Conservation (phyloP, 1,140 invertebrate genomes). For the Drosophila tsacasi region DNA sequence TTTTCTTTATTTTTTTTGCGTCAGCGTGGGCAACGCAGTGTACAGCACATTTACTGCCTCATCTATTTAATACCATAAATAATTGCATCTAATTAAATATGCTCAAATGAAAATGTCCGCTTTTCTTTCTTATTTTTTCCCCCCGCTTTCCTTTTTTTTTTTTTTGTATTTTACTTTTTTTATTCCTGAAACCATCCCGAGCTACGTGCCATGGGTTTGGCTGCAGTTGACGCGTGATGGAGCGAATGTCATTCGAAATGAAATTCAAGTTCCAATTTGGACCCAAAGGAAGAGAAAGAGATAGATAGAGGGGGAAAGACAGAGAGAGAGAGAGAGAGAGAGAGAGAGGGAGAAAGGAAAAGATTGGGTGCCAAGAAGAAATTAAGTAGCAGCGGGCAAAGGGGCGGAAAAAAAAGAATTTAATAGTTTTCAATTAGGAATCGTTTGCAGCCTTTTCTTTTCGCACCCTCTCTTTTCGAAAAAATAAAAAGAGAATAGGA, state of each 20-base stretch:
- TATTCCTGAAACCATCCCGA: constrained; percentile 31
- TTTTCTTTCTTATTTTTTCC: constrained; percentile 58
- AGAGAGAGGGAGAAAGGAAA: constrained; percentile 12
- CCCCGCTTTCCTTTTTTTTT: constrained; percentile 21
- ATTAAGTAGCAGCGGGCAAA: constrained; percentile 59
- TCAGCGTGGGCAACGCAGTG: constrained; percentile 44
- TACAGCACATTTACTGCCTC: constrained; percentile 85
- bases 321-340: constrained; percentile 7
- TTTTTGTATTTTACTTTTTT: constrained; percentile 23
- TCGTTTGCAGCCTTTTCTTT: constrained; percentile 84
- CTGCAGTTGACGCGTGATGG: constrained; percentile 85
- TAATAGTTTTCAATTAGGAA: constrained; percentile 85
- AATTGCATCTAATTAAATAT: constrained; percentile 85
- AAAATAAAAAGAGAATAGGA: neutral
- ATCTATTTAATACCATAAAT: constrained; percentile 85
- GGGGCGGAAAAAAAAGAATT: constrained; percentile 62
- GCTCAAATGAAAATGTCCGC: constrained; percentile 85
- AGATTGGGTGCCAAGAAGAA: constrained; percentile 54
- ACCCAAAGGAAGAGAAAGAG: constrained; percentile 19
- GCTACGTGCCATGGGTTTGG: constrained; percentile 71
- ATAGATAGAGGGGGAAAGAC: neutral
- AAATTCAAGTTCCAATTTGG: constrained; percentile 85
- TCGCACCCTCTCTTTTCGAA: constrained; percentile 28
- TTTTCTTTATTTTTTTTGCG: constrained; percentile 71
- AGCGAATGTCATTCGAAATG: constrained; percentile 85